Conservation (phyloP, 2,113 vertebrate genomes). For the Spizaetus ornatus region DNA sequence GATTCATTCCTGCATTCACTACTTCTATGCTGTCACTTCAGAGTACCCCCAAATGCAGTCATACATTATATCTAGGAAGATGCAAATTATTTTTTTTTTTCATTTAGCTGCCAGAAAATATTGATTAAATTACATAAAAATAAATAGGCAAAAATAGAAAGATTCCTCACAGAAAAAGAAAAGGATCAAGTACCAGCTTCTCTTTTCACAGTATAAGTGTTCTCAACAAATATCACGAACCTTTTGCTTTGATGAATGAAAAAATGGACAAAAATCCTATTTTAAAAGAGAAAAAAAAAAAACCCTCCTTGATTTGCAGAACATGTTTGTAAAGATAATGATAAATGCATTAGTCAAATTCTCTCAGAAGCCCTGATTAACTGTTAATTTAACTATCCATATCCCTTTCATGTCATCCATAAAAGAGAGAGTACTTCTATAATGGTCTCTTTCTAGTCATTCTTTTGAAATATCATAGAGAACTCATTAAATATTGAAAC, state of each 20-base stretch:
- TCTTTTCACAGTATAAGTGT: neutral
- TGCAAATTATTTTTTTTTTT: neutral
- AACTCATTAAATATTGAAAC: conserved; percentile 50
- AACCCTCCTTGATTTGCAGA: neutral
- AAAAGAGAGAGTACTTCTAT: conserved; percentile 20
- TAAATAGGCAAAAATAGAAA: neutral
- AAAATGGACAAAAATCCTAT: neutral
- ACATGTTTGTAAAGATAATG: conserved; percentile 41
- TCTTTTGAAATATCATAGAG: conserved; percentile 46
- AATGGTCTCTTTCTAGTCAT: conserved; percentile 4
- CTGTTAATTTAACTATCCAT: conserved; percentile 28
- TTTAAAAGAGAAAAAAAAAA: neutral
- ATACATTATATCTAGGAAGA: neutral
- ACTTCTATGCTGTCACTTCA: neutral
- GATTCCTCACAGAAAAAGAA: neutral
- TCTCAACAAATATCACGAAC: neutral
- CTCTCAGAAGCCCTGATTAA: conserved; percentile 51
- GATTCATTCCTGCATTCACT: neutral
- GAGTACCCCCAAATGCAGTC: neutral
- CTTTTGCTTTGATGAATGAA: neutral
- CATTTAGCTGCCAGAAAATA: neutral
- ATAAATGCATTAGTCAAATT: conserved; percentile 36
- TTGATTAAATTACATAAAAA: neutral
- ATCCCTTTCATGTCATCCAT: conserved; percentile 46
- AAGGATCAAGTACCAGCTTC: neutral